Percentiles rank a stretch among this genome's conserved stretches.
These are phyloP conservation scores for Cercopithecus mona DNA, from an alignment of 2,113 vertebrate species.

Conservation along the genomic window DNA sequence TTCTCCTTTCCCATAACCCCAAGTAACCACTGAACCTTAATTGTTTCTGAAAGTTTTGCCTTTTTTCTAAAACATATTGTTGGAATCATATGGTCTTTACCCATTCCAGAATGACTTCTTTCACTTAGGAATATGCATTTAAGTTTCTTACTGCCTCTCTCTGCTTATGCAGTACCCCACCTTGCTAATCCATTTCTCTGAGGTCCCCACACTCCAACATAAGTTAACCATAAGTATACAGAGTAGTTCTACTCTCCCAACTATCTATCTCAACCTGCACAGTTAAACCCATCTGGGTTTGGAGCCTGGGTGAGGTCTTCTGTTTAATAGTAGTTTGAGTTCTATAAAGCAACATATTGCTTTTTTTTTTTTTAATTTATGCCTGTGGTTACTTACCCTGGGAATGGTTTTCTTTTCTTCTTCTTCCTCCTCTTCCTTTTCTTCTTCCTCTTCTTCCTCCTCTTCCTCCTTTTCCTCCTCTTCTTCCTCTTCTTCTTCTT, in stretches of 20 bases:
- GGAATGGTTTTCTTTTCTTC: not conserved
- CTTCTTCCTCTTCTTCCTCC: rapidly evolving
- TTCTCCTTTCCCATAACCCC: not conserved
- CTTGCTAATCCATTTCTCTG: not conserved
- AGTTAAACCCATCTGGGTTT: not conserved
- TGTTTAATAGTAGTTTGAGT: not conserved
- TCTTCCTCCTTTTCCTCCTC: rapidly evolving
- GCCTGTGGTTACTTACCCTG: not conserved
- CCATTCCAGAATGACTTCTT: not conserved
- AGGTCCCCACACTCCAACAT: not conserved
- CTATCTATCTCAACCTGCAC: not conserved
- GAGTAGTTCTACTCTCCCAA: not conserved
- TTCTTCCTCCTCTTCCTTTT: no score
- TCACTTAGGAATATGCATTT: not conserved
- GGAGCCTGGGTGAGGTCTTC: not conserved
- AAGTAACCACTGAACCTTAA: not conserved
- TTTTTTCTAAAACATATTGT: not conserved
- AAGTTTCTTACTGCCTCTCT: not conserved
- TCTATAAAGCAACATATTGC: not conserved
- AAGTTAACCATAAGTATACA: not conserved
- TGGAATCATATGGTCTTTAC: not conserved
- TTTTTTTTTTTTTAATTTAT: not conserved
- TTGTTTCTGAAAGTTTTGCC: not conserved
- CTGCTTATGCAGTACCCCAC: no score
- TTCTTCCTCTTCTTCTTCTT: rapidly evolving